phyloP scores from a whole-genome alignment of 2,797 vertebrate genomes.

The Onychomys arenicola region DNA sequence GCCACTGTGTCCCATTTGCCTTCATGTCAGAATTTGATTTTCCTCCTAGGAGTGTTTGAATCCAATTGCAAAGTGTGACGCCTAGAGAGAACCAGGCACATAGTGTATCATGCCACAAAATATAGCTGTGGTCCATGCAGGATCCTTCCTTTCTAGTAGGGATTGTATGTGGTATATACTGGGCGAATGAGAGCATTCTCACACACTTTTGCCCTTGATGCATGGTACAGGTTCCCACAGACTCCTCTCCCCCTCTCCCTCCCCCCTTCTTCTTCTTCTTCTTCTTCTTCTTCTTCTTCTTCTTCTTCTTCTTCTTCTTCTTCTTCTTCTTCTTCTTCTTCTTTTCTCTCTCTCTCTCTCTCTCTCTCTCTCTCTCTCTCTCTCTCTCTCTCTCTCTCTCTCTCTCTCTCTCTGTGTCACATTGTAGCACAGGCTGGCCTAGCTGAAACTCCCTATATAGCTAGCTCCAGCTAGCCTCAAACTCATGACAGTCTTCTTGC shows the following conservation, averaged over 20 bases:
- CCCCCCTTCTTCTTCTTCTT: too few species aligned
- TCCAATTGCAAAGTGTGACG: neutral
- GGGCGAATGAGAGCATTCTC: neutral
- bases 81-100: neutral
- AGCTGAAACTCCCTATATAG: neutral
- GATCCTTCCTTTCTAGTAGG: neutral
- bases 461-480: neutral
- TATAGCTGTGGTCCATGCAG: neutral
- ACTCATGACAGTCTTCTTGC: neutral
- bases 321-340: too few species aligned
- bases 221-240: neutral
- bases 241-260: neutral
- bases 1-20: neutral
- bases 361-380: neutral
- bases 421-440: neutral
- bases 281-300: too few species aligned
- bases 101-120: neutral
- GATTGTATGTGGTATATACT: neutral
- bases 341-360: neutral
- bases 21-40: neutral
- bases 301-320: too few species aligned
- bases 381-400: neutral
- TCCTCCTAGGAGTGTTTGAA: neutral
- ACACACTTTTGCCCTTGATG: neutral
- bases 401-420: neutral